Evolutionary conservation across 2,888 invertebrate genomes (phyloP).

Genomic region (Iselma pallidipennis): DNA sequence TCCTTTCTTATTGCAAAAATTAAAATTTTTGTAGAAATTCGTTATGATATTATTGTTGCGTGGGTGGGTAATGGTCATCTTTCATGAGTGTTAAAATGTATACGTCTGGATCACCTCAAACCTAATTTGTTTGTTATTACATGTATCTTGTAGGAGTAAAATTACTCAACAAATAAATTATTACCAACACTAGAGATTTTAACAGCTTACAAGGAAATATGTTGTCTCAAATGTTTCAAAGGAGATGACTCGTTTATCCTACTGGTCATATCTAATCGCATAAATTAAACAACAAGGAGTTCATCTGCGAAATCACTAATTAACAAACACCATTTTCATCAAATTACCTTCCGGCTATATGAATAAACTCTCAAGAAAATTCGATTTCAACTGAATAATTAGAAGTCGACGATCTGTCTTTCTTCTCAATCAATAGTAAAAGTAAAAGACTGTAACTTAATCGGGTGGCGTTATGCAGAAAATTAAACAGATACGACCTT

Average conservation of each 20-base stretch:
- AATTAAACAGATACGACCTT: conserved; percentile 41
- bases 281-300: background rate
- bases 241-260: conserved; percentile 11
- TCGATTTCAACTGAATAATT: too few relatives aligned
- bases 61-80: conserved; percentile 12
- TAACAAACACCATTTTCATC: background rate
- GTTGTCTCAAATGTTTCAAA: conserved; percentile 15
- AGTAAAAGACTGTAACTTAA: conserved; percentile 44
- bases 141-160: conserved; percentile 24
- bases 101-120: conserved; percentile 24
- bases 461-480: conserved; percentile 44
- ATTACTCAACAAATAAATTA: conserved; percentile 28
- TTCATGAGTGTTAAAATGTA: conserved; percentile 26
- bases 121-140: conserved; percentile 30
- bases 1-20: background rate
- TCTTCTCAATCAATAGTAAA: too few relatives aligned
- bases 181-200: conserved; percentile 19
- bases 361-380: too few relatives aligned
- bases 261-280: background rate
- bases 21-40: background rate
- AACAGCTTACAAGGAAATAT: conserved; percentile 14
- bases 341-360: background rate
- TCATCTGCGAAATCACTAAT: background rate
- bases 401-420: too few relatives aligned
- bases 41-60: background rate